Evolutionary conservation across 2,888 invertebrate genomes (phyloP).

Genomic region (Eugnorisma glareosa): DNA sequence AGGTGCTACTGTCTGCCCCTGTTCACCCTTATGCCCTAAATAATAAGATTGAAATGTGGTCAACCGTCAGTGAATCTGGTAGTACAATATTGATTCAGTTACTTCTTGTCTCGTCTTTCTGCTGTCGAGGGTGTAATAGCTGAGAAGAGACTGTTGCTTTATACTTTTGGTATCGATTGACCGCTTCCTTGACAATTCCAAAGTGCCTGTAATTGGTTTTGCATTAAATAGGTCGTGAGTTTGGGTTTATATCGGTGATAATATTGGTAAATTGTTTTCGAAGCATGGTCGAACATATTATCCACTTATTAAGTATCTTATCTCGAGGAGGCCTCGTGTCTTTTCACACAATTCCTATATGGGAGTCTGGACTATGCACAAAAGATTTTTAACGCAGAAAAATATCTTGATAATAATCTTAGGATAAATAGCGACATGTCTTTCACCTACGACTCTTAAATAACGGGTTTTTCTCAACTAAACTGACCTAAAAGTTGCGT

Average conservation of each 20-base stretch:
- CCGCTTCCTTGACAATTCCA: not conserved
- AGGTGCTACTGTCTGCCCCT: too few relatives aligned
- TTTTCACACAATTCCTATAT: not conserved
- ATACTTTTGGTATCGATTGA: not conserved
- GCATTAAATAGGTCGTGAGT: not conserved
- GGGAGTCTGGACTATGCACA: too few relatives aligned
- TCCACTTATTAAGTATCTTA: not conserved
- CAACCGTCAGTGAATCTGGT: too few relatives aligned
- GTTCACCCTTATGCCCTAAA: too few relatives aligned
- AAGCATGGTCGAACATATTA: not conserved
- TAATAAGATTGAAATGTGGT: too few relatives aligned
- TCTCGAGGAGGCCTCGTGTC: too few relatives aligned
- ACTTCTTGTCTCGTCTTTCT: not conserved
- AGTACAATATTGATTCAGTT: not conserved
- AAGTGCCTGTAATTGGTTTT: not conserved
- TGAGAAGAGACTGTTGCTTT: not conserved
- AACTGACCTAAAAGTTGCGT: conserved; percentile 43
- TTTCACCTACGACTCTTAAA: conserved; percentile 60
- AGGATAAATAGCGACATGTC: conserved; percentile 46
- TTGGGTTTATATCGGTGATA: not conserved
- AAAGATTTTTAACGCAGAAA: conserved; percentile 27
- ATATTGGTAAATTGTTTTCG: not conserved
- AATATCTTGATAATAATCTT: conserved; percentile 51
- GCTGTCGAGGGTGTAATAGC: not conserved
- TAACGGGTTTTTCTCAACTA: conserved; percentile 51